Percentiles rank a stretch among this genome's conserved stretches.
Evolutionary conservation across 1,140 invertebrate species (phyloP).

Genomic region (Palaemon carinicauda): DNA sequence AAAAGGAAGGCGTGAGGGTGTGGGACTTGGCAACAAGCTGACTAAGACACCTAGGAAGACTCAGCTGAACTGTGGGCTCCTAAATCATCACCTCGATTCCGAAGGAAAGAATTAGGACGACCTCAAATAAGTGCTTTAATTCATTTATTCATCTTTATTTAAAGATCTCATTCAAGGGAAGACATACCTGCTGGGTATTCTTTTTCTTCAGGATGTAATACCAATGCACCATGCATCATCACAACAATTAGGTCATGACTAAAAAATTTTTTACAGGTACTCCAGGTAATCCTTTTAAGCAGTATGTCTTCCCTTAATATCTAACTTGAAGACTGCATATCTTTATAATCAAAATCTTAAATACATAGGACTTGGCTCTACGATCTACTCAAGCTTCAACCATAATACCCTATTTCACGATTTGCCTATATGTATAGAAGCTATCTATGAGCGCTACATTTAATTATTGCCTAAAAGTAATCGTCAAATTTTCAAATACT

Average conservation of each 20-base stretch:
- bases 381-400: slow-evolving; percentile 39
- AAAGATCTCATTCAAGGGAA: background rate
- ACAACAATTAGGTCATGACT: too few relatives aligned
- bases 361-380: background rate
- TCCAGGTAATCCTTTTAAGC: too few relatives aligned
- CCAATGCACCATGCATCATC: background rate
- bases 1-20: too few relatives aligned
- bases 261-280: too few relatives aligned
- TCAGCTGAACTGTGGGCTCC: background rate
- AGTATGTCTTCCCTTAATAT: too few relatives aligned
- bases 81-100: too few relatives aligned
- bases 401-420: slow-evolving; percentile 6
- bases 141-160: background rate
- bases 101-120: background rate
- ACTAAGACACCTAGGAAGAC: slow-evolving; percentile 51
- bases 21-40: background rate
- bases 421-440: slow-evolving; percentile 9
- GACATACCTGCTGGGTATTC: background rate
- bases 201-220: background rate
- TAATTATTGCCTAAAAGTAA: slow-evolving; percentile 50
- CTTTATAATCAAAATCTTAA: too few relatives aligned
- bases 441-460: slow-evolving; percentile 42
- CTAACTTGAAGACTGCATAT: too few relatives aligned
- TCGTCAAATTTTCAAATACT: background rate
- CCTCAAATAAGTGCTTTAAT: background rate